Base-by-base conservation (phyloP, 2,113 vertebrate species). In the Cairina moschata region DNA sequence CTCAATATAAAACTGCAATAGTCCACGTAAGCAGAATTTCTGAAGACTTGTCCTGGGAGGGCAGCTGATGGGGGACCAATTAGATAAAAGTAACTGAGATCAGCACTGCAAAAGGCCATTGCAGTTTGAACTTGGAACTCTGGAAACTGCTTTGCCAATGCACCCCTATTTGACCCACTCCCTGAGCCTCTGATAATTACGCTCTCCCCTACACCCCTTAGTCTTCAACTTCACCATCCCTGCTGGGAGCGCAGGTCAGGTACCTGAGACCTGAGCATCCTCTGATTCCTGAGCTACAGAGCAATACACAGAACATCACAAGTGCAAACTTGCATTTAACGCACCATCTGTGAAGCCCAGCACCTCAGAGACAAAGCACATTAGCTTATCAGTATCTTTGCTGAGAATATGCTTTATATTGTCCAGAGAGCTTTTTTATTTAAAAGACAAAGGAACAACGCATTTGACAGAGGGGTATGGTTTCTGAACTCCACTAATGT, bases 61-160 rank as follows among this genome's bases (percentile, higher is more conserved):
- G 52, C 63, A 90, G 65, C 34, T 88, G 72, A 96, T 56, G 48
- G 77, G 66, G 42, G 66, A 89, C 66, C 69, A 93, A n/a, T 91
- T 79, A 97, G 22, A 81, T 48, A 23, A 86, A 95, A 93, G 54
- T 59, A 91, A 93, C 36, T 21, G 8, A 91, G 38, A 92, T 75
- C 60, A 89, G 83, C 58, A 86, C 15, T 79, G 81, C 38, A 86
- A 89, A 95, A 92, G 80, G 58, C 48, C 40, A 32, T 75, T 87
- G 78, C 0, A 0, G 71, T 81, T 95, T 90, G 72, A 93, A 78
- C 68, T 72, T 48, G 16, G 6, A 90, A 63, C 62, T 84, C 86
- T 26, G 2, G 23, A 42, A 91, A 67, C 23, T 44, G 22, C 13
- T 91, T 78, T 87, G 65, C 29, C 76, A 59, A 11, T 6, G 29